phyloP scores from a whole-genome alignment of 2,888 invertebrate species.

The Pemphredon lugubris region DNA sequence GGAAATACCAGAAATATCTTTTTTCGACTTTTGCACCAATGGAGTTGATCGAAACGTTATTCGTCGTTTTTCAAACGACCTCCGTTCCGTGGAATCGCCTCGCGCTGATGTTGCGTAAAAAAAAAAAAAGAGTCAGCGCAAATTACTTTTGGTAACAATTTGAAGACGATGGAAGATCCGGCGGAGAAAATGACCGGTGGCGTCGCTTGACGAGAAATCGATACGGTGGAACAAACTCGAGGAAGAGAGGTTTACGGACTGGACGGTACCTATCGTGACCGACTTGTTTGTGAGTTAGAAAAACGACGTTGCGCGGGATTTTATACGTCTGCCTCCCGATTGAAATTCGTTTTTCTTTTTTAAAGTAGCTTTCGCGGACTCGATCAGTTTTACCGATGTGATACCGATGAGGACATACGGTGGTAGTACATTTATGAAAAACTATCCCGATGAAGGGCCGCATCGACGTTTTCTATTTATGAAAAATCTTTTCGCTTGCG shows the following conservation, averaged over 20 bases:
- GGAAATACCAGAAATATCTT: neutral
- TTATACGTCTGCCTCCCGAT: too few species aligned
- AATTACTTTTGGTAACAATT: neutral
- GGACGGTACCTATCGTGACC: neutral
- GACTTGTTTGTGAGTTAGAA: constrained; percentile 22
- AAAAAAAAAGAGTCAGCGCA: neutral
- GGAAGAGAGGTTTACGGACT: neutral
- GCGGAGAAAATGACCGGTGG: neutral
- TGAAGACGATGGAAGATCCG: neutral
- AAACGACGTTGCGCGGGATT: too few species aligned
- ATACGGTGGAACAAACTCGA: neutral
- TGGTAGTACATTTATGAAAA: too few species aligned
- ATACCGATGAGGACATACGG: too few species aligned
- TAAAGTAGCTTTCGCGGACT: too few species aligned
- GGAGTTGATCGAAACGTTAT: neutral
- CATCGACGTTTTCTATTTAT: too few species aligned
- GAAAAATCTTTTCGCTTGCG: too few species aligned
- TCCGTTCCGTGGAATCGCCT: neutral
- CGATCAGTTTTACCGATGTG: too few species aligned
- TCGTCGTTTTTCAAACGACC: neutral
- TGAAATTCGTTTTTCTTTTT: too few species aligned
- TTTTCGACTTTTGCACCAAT: neutral
- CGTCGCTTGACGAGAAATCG: constrained; percentile 11
- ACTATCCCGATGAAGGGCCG: too few species aligned
- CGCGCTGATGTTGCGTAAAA: neutral